Evolutionary conservation across 2,113 vertebrate genomes (phyloP), one percentile per base, ranked within the genome.

Genomic region (Tiliqua scincoides): DNA sequence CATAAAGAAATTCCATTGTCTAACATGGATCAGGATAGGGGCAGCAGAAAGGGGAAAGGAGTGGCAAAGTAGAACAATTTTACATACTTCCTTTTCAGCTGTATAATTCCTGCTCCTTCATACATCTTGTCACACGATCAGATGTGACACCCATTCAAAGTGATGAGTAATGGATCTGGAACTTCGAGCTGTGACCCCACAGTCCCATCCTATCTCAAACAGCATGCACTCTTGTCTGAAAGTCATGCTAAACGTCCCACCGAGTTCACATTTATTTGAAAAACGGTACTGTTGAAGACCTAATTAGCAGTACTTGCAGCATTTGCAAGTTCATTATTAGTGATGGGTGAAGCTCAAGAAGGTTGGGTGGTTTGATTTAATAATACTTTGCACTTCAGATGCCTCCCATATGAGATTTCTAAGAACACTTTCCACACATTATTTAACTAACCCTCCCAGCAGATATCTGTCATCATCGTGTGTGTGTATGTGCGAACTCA

Each of bases 1-100:
- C 95, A 97, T 95, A 96, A 96, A 96, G 95, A 96, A 95, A 97
- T 97, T 95, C 96, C 92, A 96, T 97, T 97, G 97, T 96, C 90
- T 91, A 95, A 96, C 94, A 93, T 96, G 96, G 95, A 95, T 89
- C 84, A 43, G 89, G 87, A 90, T 91, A 94, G 79, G 23, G 5
- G 70, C 90, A 68, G 92, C 48, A 82, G 90, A 18, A 90, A 86
- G 92, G 68, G 76, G 17, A 77, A 61, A 90, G 84, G 88, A 94
- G 94, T 95, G 93, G 93, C 91, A 95, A 95, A 95, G 89, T n/a
- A 92, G 96, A 96, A 93, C 96, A 95, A 89, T 93, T 93, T 80
- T 93, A 91, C n/a, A 93, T 91, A 87, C 89, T 92, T 88, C 92
- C 89, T 88, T 91, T 89, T 94, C 93, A 91, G 96, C 92, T 96